Evolutionary conservation across 1,140 invertebrate genomes (phyloP), one percentile per base, ranked within the genome.

Genomic region (Euglossa dilemma): DNA sequence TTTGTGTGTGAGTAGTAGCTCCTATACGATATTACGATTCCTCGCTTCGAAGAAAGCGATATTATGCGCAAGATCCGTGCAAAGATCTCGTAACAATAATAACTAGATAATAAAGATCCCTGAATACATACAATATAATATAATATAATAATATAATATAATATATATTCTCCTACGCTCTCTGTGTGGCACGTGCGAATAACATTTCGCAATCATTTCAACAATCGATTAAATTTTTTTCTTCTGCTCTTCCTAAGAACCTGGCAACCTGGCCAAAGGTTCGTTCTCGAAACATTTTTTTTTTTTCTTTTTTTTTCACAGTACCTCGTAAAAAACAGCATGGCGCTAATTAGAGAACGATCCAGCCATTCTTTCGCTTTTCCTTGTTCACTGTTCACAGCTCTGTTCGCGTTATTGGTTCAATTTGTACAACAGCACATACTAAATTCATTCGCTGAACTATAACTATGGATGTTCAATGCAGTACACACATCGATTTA

Each of bases 81-180:
- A 80, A 79, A 79, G 52, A 89, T 83, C 72, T 88, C 69, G 52
- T 90, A 91, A 91, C 84, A 91, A 83, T 91, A 87, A 90, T 93
- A 92, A 91, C 88, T 92, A 93, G 80, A 91, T 90, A 90, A 92
- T 92, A 91, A 92, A 93, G 85, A 92, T 93, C 91, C 91, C 92
- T 93, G 92, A 93, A 92, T 92, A 90, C 79, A 86, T 87, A 83
- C 70, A 85, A 83, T 86, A 81, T 77, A 87, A 76, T 79, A 74
- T 61, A 72, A 82, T 83, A 85, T 84, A 74, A 63, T 73, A 84
- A 66, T 71, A 74, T 74, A 64, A 76, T 83, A 87, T 80, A 85
- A 79, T 85, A 86, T 89, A 81, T 89, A 85, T 88, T 91, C 86
- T 89, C 61, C 79, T 91, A 89, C 74, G 80, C 63, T 84, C 85